Evolutionary conservation across 1,140 invertebrate genomes (phyloP), one percentile per base, ranked within the genome.

Genomic region (Hypothenemus hampei): DNA sequence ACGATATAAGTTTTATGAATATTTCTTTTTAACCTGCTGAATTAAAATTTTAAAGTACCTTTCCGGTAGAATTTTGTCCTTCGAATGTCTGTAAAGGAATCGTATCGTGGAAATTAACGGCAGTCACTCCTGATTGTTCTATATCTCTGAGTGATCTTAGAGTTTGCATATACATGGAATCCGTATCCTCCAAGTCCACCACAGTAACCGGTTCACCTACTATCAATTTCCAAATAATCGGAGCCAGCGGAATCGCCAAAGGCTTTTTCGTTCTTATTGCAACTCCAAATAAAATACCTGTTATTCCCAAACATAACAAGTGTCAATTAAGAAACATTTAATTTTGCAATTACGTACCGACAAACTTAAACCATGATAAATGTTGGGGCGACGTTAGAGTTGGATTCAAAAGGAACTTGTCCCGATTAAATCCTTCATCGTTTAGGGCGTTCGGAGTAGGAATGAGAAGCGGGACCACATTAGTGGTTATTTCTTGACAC

Each of bases 41-140:
- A n/a, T n/a, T n/a, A n/a, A n/a, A n/a, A n/a, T n/a, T n/a, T n/a
- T n/a, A 37, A 36, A 29, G 16, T 6, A 69, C 69, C 56, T 75
- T 72, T 31, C 81, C 81, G 33, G 78, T 80, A 60, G 79, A 77
- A 63, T 79, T 81, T 43, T 78, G 66, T 4, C 78, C 81, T 67
- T 82, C 81, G 72, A 84, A 84, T 64, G 72, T 76, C 60, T 84
- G 80, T 54, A 83, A 66, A 8, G 82, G 83, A 58, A 85, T 82
- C 24, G 81, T 74, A 61, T 84, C 81, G 68, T 82, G 77, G 66
- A 84, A 84, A 63, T 76, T 81, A 3, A 73, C 74, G 64, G 81
- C 80, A 52, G 76, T 80, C 4, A 83, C 77, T 2, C 78, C 81
- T 5, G 73, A 73, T 23, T 73, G 66, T 62, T 82, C 77, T 44